Percentiles rank a stretch among this genome's conserved stretches.
Evolutionary conservation across 2,888 invertebrate genomes (phyloP).

Genomic region (Tubulanus polymorphus): DNA sequence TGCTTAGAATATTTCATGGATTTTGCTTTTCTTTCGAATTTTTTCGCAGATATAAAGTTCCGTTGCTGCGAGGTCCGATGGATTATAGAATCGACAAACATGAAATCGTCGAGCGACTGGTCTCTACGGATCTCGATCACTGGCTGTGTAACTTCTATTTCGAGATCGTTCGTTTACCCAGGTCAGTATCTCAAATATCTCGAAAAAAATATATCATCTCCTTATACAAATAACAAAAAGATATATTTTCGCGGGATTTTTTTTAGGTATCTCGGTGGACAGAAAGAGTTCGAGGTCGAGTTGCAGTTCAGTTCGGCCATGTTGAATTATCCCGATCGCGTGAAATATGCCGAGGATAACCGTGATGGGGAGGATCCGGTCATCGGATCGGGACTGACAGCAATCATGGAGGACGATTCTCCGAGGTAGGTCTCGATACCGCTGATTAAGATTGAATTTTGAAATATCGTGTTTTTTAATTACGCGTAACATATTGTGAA

Average conservation of each 20-base stretch:
- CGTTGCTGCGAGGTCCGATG: constrained; percentile 45
- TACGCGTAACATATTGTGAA: no score
- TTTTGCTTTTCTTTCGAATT: no score
- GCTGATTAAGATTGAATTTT: no score
- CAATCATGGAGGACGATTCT: no score
- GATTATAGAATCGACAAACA: constrained; percentile 42
- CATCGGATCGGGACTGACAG: constrained; percentile 39
- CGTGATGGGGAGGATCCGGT: constrained; percentile 43
- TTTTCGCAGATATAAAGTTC: constrained; percentile 44
- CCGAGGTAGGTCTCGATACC: no score
- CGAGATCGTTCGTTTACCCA: constrained; percentile 45
- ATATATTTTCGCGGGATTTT: no score
- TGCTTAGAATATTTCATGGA: no score
- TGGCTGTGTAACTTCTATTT: constrained; percentile 50
- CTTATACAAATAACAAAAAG: no score
- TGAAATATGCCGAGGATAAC: constrained; percentile 41
- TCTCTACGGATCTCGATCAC: constrained; percentile 46
- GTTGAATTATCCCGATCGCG: constrained; percentile 46
- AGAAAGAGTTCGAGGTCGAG: constrained; percentile 51
- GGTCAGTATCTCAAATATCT: constrained; percentile 26
- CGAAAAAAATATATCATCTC: no score
- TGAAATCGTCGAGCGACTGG: constrained; percentile 42
- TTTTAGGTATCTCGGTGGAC: constrained; percentile 44
- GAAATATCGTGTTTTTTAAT: no score
- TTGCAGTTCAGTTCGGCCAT: constrained; percentile 45